These are phyloP conservation scores for Carcina quercana DNA, from an alignment of 2,888 invertebrate genomes.

Conservation along the genomic window DNA sequence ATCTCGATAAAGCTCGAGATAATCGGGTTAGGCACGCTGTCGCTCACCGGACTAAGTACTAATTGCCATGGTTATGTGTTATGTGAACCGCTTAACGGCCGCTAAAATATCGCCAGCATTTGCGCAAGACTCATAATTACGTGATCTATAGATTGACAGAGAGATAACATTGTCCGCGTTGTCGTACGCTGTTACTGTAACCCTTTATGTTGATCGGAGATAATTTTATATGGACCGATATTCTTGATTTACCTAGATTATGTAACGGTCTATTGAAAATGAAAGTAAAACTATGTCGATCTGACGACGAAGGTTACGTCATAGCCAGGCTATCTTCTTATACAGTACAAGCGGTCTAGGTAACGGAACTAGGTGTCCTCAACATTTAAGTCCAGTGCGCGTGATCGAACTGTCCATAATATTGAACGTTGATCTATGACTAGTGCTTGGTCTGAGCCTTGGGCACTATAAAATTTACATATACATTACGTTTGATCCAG, in stretches of 20 bases:
- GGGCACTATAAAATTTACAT: constrained; percentile 48
- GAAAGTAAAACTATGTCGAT: no score
- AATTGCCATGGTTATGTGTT: constrained; percentile 60
- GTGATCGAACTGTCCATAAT: constrained; percentile 18
- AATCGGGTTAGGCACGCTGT: constrained; percentile 66
- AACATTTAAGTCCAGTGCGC: constrained; percentile 18
- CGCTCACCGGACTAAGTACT: constrained; percentile 60
- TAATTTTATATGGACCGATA: constrained; percentile 3
- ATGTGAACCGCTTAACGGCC: constrained; percentile 48
- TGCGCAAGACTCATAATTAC: constrained; percentile 46
- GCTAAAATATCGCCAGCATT: constrained; percentile 51
- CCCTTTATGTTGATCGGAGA: constrained; percentile 15
- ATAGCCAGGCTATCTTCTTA: not conserved
- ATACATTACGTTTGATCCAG: constrained; percentile 53
- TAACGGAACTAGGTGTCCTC: constrained; percentile 11
- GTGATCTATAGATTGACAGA: constrained; percentile 49
- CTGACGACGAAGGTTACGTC: not conserved
- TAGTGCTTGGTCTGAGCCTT: constrained; percentile 35
- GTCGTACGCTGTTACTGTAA: constrained; percentile 22
- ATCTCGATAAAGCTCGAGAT: constrained; percentile 53
- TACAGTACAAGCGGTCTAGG: not conserved
- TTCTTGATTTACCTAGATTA: constrained; percentile 7
- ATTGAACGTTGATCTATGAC: constrained; percentile 34
- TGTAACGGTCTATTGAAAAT: constrained; percentile 3
- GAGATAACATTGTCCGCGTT: constrained; percentile 47